Evolutionary conservation across 2,888 invertebrate genomes (phyloP).

Genomic region (Euzetes globulus): DNA sequence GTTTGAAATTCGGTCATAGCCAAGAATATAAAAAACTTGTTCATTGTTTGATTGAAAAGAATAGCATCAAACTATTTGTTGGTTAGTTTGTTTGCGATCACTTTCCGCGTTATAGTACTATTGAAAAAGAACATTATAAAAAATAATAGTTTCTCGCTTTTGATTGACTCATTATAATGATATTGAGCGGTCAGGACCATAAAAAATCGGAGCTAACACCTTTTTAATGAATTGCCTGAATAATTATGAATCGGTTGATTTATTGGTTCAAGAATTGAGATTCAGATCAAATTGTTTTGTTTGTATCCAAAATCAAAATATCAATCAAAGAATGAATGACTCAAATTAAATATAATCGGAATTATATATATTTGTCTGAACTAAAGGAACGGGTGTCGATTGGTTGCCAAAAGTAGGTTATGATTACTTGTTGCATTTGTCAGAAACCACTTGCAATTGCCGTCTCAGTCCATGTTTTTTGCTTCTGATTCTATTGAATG

Average conservation of each 20-base stretch:
- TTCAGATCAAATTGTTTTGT: not conserved
- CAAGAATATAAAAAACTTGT: no score
- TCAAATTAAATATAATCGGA: not conserved
- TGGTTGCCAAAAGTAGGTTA: conserved; percentile 16
- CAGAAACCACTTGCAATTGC: conserved; percentile 15
- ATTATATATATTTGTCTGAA: not conserved
- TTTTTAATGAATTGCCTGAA: not conserved
- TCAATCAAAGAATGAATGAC: not conserved
- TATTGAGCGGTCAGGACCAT: not conserved
- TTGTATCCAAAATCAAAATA: not conserved
- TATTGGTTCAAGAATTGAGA: not conserved
- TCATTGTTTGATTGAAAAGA: no score
- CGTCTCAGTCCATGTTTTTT: conserved; percentile 4
- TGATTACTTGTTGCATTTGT: not conserved
- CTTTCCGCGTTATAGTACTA: no score
- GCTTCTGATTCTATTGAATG: not conserved
- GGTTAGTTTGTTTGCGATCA: no score
- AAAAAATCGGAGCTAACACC: not conserved
- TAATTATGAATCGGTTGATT: conserved; percentile 4
- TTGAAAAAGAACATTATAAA: no score
- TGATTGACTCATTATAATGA: not conserved
- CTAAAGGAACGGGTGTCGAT: not conserved
- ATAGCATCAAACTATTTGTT: no score
- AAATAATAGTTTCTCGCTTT: no score
- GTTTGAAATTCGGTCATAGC: no score